Percentiles rank a stretch among this genome's conserved stretches.
phyloP scores from a whole-genome alignment of 2,797 vertebrate species.

The Esox masquinongy region DNA sequence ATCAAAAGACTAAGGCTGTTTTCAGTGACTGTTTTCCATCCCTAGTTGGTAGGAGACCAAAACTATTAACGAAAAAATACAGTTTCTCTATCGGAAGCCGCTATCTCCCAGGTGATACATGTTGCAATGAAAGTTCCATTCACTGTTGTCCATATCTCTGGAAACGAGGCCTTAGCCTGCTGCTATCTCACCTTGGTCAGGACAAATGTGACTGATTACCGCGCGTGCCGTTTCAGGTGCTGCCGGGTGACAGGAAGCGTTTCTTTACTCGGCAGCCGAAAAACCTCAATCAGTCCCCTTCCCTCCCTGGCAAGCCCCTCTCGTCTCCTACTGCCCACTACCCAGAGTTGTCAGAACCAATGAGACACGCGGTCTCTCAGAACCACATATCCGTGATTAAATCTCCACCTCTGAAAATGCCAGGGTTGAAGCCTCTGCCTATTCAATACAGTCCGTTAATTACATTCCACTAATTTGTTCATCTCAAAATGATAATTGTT shows the following conservation, averaged over 20 bases:
- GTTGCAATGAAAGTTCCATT: neutral
- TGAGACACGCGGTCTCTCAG: conserved; percentile 29
- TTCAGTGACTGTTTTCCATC: neutral
- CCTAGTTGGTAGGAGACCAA: neutral
- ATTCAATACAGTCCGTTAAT: conserved; percentile 63
- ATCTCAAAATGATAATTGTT: conserved; percentile 73
- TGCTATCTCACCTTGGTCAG: conserved; percentile 11
- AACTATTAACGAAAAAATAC: conserved; percentile 1
- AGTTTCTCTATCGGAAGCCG: neutral
- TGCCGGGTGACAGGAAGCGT: conserved; percentile 17
- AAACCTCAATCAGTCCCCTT: neutral
- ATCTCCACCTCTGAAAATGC: conserved; percentile 47
- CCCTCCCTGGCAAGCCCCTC: neutral
- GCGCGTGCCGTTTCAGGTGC: conserved; percentile 23
- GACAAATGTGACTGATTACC: conserved; percentile 19
- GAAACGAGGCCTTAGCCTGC: neutral
- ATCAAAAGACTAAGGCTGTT: no score
- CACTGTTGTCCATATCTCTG: neutral
- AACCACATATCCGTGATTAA: conserved; percentile 17
- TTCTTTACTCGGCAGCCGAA: neutral
- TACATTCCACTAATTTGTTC: conserved; percentile 73
- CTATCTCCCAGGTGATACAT: neutral
- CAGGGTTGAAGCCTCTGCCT: conserved; percentile 51
- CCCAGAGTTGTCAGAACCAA: conserved; percentile 36
- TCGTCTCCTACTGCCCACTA: neutral